Evolutionary conservation across 2,113 vertebrate species (phyloP).

Genomic region (Glaucomys volans): DNA sequence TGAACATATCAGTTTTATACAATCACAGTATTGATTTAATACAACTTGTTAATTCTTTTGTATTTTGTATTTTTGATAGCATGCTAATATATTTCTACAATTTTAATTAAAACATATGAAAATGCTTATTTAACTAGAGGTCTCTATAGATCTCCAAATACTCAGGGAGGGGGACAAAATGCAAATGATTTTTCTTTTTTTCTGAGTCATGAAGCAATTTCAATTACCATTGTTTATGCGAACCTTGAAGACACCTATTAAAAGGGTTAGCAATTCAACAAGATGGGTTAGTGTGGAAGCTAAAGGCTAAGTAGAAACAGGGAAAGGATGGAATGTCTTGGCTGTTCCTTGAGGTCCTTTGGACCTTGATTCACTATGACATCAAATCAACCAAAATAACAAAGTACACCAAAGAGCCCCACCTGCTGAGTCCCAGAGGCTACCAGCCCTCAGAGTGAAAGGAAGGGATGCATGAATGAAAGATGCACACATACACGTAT

Average conservation of each 20-base stretch:
- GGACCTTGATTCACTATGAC: neutral
- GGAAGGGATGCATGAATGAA: neutral
- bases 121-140: slow-evolving; percentile 49
- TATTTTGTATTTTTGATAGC: neutral
- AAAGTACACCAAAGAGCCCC: neutral
- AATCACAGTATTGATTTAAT: neutral
- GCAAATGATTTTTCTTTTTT: neutral
- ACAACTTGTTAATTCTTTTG: neutral
- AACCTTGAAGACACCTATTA: neutral
- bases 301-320: neutral
- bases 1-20: neutral
- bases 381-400: neutral
- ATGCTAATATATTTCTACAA: neutral
- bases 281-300: neutral
- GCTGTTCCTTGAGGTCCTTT: neutral
- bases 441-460: neutral
- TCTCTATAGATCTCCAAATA: neutral
- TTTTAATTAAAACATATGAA: slow-evolving; percentile 37
- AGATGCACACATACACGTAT: neutral
- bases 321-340: neutral
- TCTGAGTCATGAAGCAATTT: neutral
- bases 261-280: slow-evolving; percentile 35
- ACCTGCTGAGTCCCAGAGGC: neutral
- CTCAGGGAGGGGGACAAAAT: neutral
- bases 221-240: neutral